Evolutionary conservation across 1,140 invertebrate genomes (phyloP).

Genomic region (Camponotus pennsylvanicus): DNA sequence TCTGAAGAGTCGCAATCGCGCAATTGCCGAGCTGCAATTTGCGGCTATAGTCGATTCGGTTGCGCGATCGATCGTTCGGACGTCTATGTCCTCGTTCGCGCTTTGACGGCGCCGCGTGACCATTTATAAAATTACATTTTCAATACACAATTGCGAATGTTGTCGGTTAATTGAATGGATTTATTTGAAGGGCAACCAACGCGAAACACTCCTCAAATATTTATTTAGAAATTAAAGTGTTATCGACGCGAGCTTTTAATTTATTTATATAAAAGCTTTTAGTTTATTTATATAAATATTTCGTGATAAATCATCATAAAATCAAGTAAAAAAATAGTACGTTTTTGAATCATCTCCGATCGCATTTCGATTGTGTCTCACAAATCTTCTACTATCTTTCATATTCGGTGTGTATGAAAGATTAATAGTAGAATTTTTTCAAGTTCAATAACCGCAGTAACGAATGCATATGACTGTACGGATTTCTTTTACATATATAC

Average conservation of each 20-base stretch:
- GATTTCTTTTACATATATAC: slow-evolving; percentile 12
- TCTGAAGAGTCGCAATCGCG: slow-evolving; percentile 9
- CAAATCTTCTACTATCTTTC: background rate
- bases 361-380: background rate
- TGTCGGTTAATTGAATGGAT: slow-evolving; percentile 52
- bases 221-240: slow-evolving; percentile 19
- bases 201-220: slow-evolving; percentile 22
- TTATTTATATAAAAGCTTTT: background rate
- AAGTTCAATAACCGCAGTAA: background rate
- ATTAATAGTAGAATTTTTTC: background rate
- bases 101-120: slow-evolving; percentile 43
- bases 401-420: background rate
- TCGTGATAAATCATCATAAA: too few species aligned
- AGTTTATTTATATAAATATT: background rate
- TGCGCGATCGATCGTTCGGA: slow-evolving; percentile 59
- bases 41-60: slow-evolving; percentile 55
- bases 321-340: too few species aligned
- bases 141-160: slow-evolving; percentile 37
- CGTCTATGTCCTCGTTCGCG: slow-evolving; percentile 32
- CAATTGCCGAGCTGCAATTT: slow-evolving; percentile 55
- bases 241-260: background rate
- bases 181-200: slow-evolving; percentile 24
- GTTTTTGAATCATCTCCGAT: background rate
- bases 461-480: slow-evolving; percentile 15
- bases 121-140: slow-evolving; percentile 63